Conservation (phyloP, 2,113 vertebrate genomes). For the Corythornis madagascariensis region DNA sequence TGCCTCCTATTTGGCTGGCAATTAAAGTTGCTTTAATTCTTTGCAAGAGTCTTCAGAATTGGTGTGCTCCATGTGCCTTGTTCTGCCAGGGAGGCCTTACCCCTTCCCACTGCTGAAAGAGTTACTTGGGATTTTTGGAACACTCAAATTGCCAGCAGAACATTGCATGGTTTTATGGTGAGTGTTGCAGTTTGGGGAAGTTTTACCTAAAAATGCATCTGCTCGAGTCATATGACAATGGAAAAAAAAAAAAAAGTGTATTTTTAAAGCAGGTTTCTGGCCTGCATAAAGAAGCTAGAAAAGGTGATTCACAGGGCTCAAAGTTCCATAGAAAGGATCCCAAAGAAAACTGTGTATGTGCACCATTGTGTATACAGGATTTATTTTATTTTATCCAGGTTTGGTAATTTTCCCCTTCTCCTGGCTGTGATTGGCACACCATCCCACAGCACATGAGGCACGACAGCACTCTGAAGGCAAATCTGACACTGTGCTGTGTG, state of each 20-base stretch:
- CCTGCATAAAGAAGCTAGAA: neutral
- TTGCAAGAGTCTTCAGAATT: neutral
- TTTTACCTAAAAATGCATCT: neutral
- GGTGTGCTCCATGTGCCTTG: neutral
- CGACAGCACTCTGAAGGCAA: neutral
- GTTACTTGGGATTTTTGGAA: neutral
- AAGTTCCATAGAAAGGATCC: neutral
- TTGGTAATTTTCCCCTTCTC: neutral
- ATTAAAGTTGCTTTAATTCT: neutral
- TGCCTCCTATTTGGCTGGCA: neutral
- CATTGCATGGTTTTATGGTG: neutral
- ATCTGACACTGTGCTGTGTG: neutral
- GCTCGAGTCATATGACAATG: neutral
- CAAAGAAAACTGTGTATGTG: rapidly evolving
- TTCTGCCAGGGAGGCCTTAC: neutral
- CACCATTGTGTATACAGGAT: rapidly evolving
- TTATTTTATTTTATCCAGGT: neutral
- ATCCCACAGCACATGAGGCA: neutral
- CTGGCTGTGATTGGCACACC: neutral
- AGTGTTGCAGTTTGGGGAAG: neutral
- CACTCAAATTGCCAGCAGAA: neutral
- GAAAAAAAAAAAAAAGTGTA: neutral
- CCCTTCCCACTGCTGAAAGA: neutral
- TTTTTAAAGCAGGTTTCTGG: neutral
- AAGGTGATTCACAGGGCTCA: neutral